Percentiles rank a stretch among this genome's conserved stretches.
These are phyloP conservation scores for Lasioglossum villosulum DNA, from an alignment of 2,888 invertebrate species.

Conservation along the genomic window DNA sequence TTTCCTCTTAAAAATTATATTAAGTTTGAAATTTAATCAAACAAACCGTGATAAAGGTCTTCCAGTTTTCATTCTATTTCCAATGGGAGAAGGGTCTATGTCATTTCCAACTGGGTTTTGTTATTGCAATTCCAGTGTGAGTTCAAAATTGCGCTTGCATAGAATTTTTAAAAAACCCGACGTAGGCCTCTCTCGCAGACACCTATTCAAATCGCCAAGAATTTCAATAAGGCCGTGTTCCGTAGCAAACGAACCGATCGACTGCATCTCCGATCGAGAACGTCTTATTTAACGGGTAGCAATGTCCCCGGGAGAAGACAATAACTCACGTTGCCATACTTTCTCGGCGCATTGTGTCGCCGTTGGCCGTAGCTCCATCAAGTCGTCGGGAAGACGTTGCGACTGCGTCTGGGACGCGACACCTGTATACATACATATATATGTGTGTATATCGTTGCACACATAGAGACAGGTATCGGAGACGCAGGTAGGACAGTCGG, in stretches of 20 bases:
- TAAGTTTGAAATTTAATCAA: too few species aligned
- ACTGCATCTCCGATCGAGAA: not conserved
- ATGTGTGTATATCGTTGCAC: not conserved
- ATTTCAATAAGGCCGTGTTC: not conserved
- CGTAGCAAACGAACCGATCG: not conserved
- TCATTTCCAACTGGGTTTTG: too few species aligned
- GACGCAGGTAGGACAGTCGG: not conserved
- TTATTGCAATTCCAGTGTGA: too few species aligned
- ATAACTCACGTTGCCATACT: not conserved
- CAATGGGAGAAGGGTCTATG: too few species aligned
- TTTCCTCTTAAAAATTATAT: too few species aligned
- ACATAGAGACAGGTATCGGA: conserved; percentile 22
- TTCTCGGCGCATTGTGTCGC: not conserved
- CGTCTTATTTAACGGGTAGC: not conserved
- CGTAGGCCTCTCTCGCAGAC: too few species aligned
- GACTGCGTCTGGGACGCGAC: not conserved
- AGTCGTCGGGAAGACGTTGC: conserved; percentile 4
- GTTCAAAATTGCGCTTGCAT: too few species aligned
- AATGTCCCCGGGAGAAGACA: not conserved
- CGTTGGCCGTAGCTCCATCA: not conserved
- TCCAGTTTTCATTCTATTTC: too few species aligned
- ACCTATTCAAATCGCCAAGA: not conserved
- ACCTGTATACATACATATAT: not conserved
- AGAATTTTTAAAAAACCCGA: too few species aligned
- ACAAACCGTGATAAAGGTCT: too few species aligned